Evolutionary conservation across 2,888 invertebrate genomes (phyloP).

Genomic region (Rotaria sp.): DNA sequence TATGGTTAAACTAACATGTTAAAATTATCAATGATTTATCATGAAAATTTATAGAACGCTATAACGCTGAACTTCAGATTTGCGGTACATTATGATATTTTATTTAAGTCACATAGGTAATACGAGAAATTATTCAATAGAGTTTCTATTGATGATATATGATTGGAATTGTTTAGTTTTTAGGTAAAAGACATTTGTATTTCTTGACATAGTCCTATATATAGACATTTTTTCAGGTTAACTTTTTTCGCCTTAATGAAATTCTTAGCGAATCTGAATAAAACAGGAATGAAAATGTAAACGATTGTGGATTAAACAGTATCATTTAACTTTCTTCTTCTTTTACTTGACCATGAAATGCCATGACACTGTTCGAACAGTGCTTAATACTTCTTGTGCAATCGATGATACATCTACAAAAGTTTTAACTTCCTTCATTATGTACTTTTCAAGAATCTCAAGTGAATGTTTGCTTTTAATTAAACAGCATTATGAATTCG

Average conservation of each 20-base stretch:
- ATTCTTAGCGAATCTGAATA: neutral
- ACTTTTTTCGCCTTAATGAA: neutral
- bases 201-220: neutral
- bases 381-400: constrained; percentile 53
- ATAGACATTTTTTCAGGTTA: neutral
- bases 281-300: neutral
- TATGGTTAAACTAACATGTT: too few relatives aligned
- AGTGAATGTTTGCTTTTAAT: neutral
- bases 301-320: neutral
- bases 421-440: constrained; percentile 53
- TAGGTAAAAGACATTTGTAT: too few relatives aligned
- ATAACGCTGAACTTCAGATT: too few relatives aligned
- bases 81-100: too few relatives aligned
- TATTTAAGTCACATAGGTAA: too few relatives aligned
- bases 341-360: constrained; percentile 1
- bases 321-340: neutral
- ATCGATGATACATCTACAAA: constrained; percentile 63
- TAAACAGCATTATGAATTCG: neutral
- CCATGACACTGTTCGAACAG: constrained; percentile 54
- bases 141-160: too few relatives aligned
- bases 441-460: constrained; percentile 43
- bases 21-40: too few relatives aligned
- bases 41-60: too few relatives aligned
- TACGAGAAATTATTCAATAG: too few relatives aligned
- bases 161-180: too few relatives aligned